Percentiles rank a stretch among this genome's conserved stretches.
These are phyloP conservation scores for Unio pictorum DNA, from an alignment of 2,888 invertebrate species.

Conservation along the genomic window DNA sequence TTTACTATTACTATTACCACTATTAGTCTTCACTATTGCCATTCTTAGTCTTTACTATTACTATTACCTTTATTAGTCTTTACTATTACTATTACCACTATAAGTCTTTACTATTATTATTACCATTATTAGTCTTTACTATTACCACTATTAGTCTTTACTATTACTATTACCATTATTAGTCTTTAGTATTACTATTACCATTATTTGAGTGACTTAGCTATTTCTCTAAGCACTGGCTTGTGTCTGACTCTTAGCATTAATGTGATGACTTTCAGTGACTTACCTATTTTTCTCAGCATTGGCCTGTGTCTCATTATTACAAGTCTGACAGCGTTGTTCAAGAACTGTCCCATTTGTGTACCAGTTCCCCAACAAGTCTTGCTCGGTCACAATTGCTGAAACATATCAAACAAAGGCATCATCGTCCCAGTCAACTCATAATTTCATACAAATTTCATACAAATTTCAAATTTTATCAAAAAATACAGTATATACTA, in stretches of 20 bases:
- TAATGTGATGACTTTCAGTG: background rate
- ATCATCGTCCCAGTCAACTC: constrained; percentile 43
- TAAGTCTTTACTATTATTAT: too few relatives aligned
- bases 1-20: too few relatives aligned
- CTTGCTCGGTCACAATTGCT: constrained; percentile 26
- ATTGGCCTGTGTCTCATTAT: constrained; percentile 42
- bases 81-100: too few relatives aligned
- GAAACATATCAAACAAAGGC: constrained; percentile 1
- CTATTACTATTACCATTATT: too few relatives aligned
- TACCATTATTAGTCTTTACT: too few relatives aligned
- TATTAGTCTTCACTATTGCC: too few relatives aligned
- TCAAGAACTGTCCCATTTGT: constrained; percentile 4
- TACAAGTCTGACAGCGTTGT: constrained; percentile 45
- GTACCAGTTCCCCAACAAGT: constrained; percentile 14
- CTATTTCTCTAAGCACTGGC: constrained; percentile 24
- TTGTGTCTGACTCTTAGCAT: constrained; percentile 32
- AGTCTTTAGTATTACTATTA: too few relatives aligned
- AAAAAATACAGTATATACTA: background rate
- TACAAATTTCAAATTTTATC: background rate
- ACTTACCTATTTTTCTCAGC: constrained; percentile 41
- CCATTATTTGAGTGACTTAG: too few relatives aligned
- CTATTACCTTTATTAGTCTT: too few relatives aligned
- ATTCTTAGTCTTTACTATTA: too few relatives aligned
- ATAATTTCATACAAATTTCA: constrained; percentile 4
- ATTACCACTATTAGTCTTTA: too few relatives aligned